phyloP scores from a whole-genome alignment of 2,113 vertebrate species.

The Neodon shergylaensis region DNA sequence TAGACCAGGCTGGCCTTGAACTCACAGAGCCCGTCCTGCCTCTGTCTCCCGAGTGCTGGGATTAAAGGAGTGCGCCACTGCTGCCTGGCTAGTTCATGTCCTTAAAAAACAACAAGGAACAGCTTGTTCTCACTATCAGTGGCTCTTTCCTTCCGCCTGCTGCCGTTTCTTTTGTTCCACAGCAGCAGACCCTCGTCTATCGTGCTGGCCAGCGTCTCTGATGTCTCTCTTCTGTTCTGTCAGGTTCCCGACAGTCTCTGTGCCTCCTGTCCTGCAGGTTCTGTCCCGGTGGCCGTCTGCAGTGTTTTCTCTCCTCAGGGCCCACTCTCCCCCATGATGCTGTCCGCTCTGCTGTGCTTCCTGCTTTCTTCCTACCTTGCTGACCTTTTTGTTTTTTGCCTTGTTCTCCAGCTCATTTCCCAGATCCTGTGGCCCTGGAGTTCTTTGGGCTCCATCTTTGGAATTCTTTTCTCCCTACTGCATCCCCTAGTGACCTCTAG shows the following conservation, averaged over 20 bases:
- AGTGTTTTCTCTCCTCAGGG: too few relatives aligned
- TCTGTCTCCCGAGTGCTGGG: too few relatives aligned
- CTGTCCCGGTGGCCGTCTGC: fast-evolving
- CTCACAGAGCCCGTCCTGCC: too few relatives aligned
- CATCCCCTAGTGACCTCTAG: not conserved
- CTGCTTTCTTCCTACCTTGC: not conserved
- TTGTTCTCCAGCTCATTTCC: not conserved
- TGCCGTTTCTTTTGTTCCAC: not conserved
- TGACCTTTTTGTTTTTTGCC: not conserved
- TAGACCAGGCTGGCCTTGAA: too few relatives aligned
- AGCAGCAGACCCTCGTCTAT: not conserved
- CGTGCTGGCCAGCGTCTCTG: fast-evolving
- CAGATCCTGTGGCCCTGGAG: not conserved
- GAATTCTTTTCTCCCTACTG: not conserved
- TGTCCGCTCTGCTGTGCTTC: not conserved
- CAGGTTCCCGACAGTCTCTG: not conserved
- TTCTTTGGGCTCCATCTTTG: too few relatives aligned
- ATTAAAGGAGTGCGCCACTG: too few relatives aligned
- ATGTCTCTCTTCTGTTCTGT: not conserved
- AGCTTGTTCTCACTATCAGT: not conserved
- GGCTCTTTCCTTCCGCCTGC: not conserved
- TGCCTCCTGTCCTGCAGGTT: not conserved
- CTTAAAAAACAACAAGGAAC: not conserved
- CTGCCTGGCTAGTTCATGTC: not conserved
- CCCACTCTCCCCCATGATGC: not conserved